Conservation (phyloP, 1,140 invertebrate genomes). For the Pogonomyrmex californicus region DNA sequence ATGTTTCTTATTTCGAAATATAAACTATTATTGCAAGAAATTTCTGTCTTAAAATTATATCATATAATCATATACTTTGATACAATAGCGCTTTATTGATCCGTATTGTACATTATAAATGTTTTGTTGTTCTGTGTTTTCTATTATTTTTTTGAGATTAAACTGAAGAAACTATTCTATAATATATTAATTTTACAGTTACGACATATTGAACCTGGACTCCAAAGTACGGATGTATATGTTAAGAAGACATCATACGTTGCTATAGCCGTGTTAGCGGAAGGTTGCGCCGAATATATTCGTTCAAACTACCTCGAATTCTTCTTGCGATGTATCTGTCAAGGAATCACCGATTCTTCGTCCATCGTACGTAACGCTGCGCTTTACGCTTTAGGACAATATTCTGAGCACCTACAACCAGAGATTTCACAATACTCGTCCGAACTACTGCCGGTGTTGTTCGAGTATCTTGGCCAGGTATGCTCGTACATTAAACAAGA, state of each 20-base stretch:
- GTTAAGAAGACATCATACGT: constrained; percentile 91
- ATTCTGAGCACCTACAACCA: constrained; percentile 93
- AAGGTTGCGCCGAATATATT: constrained; percentile 94
- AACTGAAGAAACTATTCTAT: constrained; percentile 23
- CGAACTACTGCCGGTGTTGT: constrained; percentile 92
- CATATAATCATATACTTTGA: neutral
- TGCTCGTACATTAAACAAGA: constrained; percentile 87
- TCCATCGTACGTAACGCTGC: constrained; percentile 91
- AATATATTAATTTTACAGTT: constrained; percentile 84
- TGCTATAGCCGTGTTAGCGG: constrained; percentile 91
- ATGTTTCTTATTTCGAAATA: neutral
- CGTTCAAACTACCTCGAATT: constrained; percentile 90
- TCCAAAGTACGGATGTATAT: constrained; percentile 88
- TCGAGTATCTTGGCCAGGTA: constrained; percentile 90
- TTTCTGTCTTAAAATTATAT: constrained; percentile 4
- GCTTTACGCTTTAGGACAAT: constrained; percentile 94
- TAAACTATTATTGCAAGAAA: neutral
- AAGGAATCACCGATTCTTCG: constrained; percentile 90
- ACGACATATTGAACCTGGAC: constrained; percentile 88
- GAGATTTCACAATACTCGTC: constrained; percentile 91
- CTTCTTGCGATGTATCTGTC: constrained; percentile 91
- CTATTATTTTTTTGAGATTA: constrained; percentile 11
- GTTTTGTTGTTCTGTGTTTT: constrained; percentile 11
- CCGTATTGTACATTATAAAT: neutral
- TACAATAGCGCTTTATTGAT: neutral